Evolutionary conservation across 37 sponge, comb jelly and placozoan genomes (phyloP).

Genomic region (Haliclona indistincta): DNA sequence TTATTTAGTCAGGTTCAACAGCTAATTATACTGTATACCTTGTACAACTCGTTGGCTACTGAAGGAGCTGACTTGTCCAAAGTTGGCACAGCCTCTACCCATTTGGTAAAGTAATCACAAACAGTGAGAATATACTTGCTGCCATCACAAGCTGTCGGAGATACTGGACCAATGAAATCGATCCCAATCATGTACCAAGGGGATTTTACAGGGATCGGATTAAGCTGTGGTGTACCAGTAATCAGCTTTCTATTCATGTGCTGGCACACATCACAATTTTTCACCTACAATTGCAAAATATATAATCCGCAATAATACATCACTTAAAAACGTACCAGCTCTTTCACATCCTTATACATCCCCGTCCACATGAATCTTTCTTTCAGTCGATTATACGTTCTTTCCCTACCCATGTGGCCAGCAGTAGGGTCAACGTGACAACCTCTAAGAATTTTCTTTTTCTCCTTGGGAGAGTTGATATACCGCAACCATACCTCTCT

Average conservation of each 20-base stretch:
- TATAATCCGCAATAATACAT: background rate
- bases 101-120: slow-evolving; percentile 74
- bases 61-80: slow-evolving; percentile 36
- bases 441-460: slow-evolving; percentile 40
- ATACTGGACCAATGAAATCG: slow-evolving; percentile 71
- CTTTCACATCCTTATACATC: slow-evolving; percentile 44
- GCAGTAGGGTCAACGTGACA: slow-evolving; percentile 70
- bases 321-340: slow-evolving; percentile 46
- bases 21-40: no score
- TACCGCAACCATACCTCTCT: no score
- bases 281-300: slow-evolving; percentile 19
- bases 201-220: slow-evolving; percentile 68
- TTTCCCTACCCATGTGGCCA: slow-evolving; percentile 69
- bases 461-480: slow-evolving; percentile 9
- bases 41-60: slow-evolving; percentile 64
- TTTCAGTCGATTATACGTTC: slow-evolving; percentile 41
- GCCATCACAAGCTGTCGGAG: slow-evolving; percentile 23
- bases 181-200: slow-evolving; percentile 90
- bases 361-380: slow-evolving; percentile 72
- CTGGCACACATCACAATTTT: slow-evolving; percentile 73
- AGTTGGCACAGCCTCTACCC: slow-evolving; percentile 51
- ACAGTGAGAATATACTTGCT: slow-evolving; percentile 59
- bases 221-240: slow-evolving; percentile 52
- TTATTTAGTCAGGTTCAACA: background rate
- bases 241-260: slow-evolving; percentile 37